phyloP scores from a whole-genome alignment of 2,797 vertebrate species.

The Orientallactaga sibirica region DNA sequence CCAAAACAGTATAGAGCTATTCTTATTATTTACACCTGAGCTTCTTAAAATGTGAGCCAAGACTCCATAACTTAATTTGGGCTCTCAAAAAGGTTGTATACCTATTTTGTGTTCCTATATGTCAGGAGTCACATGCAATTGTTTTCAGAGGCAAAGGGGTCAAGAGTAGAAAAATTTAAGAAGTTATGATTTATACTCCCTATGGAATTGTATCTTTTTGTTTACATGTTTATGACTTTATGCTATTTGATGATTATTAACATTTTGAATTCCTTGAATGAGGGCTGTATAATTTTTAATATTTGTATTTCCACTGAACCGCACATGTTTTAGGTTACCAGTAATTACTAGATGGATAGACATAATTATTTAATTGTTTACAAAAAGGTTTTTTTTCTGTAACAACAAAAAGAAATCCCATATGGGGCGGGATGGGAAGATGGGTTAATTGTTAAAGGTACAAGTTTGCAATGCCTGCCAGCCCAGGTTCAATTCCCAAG shows the following conservation, averaged over 20 bases:
- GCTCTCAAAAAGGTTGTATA: too few relatives aligned
- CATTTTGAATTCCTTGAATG: neutral
- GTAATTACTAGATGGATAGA: neutral
- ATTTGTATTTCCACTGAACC: neutral
- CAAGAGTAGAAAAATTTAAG: too few relatives aligned
- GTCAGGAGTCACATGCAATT: too few relatives aligned
- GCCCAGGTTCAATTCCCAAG: too few relatives aligned
- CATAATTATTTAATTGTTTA: slow-evolving; percentile 22
- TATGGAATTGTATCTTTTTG: neutral
- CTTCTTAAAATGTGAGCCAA: neutral
- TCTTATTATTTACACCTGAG: neutral
- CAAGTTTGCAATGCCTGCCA: too few relatives aligned
- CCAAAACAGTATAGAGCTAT: neutral
- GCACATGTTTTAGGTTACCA: neutral
- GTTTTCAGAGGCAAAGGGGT: too few relatives aligned
- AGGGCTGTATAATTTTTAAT: neutral
- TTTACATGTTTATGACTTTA: neutral
- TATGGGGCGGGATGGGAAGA: too few relatives aligned
- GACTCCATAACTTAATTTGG: too few relatives aligned
- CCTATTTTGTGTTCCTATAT: too few relatives aligned
- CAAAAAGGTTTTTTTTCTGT: neutral
- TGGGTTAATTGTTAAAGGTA: too few relatives aligned
- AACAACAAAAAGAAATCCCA: neutral
- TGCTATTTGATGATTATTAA: neutral
- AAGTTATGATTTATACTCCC: neutral